Evolutionary conservation across 2,113 vertebrate genomes (phyloP).

Genomic region (Cheirogaleus medius): DNA sequence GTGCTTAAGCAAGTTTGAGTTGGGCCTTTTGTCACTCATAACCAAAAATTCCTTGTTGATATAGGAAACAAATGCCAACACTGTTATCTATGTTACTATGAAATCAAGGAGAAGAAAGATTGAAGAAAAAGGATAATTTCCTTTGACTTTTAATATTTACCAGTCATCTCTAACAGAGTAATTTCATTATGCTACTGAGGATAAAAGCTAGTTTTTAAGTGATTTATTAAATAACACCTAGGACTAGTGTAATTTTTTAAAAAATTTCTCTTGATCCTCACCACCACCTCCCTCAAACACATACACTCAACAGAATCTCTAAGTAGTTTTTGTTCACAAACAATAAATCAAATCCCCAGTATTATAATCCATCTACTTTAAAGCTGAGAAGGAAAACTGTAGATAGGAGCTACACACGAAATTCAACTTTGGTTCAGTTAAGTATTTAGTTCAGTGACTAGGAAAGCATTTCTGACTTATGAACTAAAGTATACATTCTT

Average conservation of each 20-base stretch:
- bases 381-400: neutral
- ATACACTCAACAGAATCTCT: neutral
- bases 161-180: neutral
- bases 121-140: neutral
- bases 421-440: neutral
- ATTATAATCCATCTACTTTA: neutral
- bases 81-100: neutral
- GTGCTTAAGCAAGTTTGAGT: neutral
- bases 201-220: neutral
- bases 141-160: neutral
- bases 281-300: rapidly evolving
- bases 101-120: neutral
- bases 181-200: neutral
- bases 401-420: neutral
- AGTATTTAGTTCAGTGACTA: neutral
- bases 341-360: neutral
- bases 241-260: neutral
- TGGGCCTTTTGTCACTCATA: neutral
- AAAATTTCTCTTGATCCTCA: neutral
- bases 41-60: neutral
- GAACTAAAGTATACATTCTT: neutral
- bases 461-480: neutral
- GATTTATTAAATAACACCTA: neutral
- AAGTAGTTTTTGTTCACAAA: neutral
- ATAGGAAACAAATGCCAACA: neutral